Evolutionary conservation across 2,888 invertebrate species (phyloP).

Genomic region (Sphaerophoria taeniata): DNA sequence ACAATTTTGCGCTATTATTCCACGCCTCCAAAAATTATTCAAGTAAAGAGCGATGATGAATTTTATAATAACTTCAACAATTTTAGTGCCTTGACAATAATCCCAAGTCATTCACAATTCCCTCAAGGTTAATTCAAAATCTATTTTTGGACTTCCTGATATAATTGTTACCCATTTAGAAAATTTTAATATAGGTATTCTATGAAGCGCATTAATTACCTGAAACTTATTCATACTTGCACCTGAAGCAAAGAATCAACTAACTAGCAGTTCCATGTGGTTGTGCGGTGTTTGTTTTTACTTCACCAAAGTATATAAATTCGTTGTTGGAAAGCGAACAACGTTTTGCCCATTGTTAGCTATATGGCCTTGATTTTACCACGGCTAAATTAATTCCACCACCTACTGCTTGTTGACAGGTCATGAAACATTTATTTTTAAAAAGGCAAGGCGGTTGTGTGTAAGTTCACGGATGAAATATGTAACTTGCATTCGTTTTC

Average conservation of each 20-base stretch:
- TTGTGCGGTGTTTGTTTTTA: not conserved
- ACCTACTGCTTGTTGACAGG: slow-evolving; percentile 64
- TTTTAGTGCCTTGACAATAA: too few relatives aligned
- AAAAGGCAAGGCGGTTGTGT: slow-evolving; percentile 9
- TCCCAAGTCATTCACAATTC: not conserved
- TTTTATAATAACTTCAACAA: too few relatives aligned
- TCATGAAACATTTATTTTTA: slow-evolving; percentile 60
- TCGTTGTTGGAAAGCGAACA: too few relatives aligned
- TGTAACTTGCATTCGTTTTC: slow-evolving; percentile 44
- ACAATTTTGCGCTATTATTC: too few relatives aligned
- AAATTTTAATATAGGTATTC: slow-evolving; percentile 9
- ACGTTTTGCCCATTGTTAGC: not conserved
- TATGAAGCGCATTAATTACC: slow-evolving; percentile 17
- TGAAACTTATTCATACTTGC: slow-evolving; percentile 20
- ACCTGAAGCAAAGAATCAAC: slow-evolving; percentile 42
- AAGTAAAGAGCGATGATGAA: too few relatives aligned
- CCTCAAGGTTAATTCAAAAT: not conserved
- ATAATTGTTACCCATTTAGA: not conserved
- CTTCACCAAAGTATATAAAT: not conserved
- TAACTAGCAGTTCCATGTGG: not conserved
- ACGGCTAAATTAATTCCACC: slow-evolving; percentile 43
- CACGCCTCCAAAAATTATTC: too few relatives aligned
- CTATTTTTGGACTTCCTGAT: slow-evolving; percentile 30
- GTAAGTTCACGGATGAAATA: slow-evolving; percentile 8
- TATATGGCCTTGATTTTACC: slow-evolving; percentile 39